These are phyloP conservation scores for Homarus americanus DNA, from an alignment of 1,140 invertebrate species.

Conservation along the genomic window DNA sequence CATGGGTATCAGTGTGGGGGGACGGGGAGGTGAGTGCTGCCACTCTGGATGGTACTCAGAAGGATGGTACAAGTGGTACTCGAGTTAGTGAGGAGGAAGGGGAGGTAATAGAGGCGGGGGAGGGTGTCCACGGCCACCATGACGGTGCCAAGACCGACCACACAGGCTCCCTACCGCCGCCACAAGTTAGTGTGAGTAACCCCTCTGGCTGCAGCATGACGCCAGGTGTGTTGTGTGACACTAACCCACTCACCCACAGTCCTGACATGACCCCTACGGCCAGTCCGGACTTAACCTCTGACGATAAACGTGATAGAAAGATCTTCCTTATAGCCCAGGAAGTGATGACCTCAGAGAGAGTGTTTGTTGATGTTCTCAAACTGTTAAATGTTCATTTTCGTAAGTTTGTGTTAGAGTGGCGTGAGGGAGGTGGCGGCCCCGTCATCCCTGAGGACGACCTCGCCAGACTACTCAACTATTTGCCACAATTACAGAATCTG, in stretches of 20 bases:
- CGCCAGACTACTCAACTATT: constrained; percentile 82
- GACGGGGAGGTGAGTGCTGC: no score
- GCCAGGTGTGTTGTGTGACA: constrained; percentile 20
- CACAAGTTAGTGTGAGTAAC: no score
- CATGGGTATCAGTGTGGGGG: no score
- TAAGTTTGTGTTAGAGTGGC: constrained; percentile 77
- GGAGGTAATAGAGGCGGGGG: background rate
- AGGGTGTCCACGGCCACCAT: no score
- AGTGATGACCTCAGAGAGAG: constrained; percentile 84
- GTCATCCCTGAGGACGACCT: constrained; percentile 80
- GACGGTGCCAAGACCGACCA: no score
- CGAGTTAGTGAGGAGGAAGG: no score
- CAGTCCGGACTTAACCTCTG: constrained; percentile 34
- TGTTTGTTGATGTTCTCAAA: constrained; percentile 85
- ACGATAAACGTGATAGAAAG: constrained; percentile 65
- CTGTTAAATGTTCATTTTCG: constrained; percentile 85
- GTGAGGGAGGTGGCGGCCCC: background rate
- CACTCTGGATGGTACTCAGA: no score
- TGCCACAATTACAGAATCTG: constrained; percentile 82
- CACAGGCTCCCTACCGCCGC: no score
- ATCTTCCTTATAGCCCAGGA: constrained; percentile 83
- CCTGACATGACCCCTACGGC: constrained; percentile 25
- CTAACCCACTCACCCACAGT: constrained; percentile 34
- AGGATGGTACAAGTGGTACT: no score
- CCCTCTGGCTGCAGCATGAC: background rate